Evolutionary conservation across 2,888 invertebrate species (phyloP).

Genomic region (Clivina fossor): DNA sequence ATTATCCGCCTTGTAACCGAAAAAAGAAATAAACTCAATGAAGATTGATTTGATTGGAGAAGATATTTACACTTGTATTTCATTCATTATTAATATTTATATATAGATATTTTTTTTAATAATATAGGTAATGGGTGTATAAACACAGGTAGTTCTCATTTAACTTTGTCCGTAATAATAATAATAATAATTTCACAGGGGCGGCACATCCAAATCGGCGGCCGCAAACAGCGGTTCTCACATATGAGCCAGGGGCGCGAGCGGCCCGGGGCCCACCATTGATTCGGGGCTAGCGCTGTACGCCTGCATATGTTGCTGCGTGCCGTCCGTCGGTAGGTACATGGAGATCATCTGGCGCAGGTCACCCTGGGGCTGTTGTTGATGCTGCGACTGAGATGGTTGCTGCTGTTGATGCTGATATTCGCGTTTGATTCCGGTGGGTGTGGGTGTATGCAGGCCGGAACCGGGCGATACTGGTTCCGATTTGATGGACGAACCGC

Average conservation of each 20-base stretch:
- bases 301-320: constrained; percentile 65
- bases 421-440: constrained; percentile 67
- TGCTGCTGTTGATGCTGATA: constrained; percentile 60
- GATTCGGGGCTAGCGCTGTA: constrained; percentile 67
- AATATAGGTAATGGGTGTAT: background rate
- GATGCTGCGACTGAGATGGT: constrained; percentile 63
- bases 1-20: no score
- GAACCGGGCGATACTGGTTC: constrained; percentile 83
- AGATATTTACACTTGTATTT: no score
- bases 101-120: background rate
- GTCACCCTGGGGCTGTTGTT: constrained; percentile 61
- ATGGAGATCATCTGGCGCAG: constrained; percentile 74
- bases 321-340: constrained; percentile 71
- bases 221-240: constrained; percentile 59
- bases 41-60: no score
- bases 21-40: no score
- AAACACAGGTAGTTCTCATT: background rate
- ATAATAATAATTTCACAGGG: constrained; percentile 41
- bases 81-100: no score
- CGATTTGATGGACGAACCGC: constrained; percentile 85
- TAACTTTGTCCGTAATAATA: background rate
- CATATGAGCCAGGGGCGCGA: constrained; percentile 66
- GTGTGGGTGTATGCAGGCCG: constrained; percentile 60
- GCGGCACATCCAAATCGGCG: constrained; percentile 52
- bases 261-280: constrained; percentile 66